phyloP scores from a whole-genome alignment of 1,140 invertebrate species.

The Pygmarrhopalites habei region DNA sequence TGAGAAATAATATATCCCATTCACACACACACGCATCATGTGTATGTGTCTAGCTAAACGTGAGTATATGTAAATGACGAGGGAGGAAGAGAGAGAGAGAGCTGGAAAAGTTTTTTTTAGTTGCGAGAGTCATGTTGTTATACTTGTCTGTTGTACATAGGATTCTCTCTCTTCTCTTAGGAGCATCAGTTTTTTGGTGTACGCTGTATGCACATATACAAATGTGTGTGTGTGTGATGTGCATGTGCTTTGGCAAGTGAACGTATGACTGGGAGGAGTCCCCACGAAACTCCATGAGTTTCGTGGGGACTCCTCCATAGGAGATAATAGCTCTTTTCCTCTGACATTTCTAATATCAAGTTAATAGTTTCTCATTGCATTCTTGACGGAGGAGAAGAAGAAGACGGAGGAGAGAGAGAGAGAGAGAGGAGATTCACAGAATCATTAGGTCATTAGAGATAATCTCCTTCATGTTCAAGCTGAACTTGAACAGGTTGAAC shows the following conservation, averaged over 20 bases:
- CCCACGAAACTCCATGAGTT: no score
- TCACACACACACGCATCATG: no score
- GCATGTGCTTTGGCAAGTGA: conserved; percentile 6
- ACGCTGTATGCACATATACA: neutral
- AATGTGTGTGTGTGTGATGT: neutral
- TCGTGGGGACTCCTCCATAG: no score
- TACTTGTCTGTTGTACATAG: neutral
- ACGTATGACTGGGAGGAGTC: conserved; percentile 30
- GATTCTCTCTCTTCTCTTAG: neutral
- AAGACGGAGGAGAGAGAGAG: conserved; percentile 6
- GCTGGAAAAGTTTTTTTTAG: neutral
- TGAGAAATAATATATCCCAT: no score
- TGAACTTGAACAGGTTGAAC: conserved; percentile 16
- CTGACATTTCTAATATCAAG: conserved; percentile 31
- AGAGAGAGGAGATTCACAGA: conserved; percentile 26
- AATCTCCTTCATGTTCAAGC: conserved; percentile 13
- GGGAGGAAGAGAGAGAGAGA: neutral
- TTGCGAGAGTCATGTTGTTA: neutral
- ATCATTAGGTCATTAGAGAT: conserved; percentile 37
- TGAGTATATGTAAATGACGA: no score
- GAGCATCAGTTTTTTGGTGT: neutral
- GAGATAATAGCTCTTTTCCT: conserved; percentile 37
- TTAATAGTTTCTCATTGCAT: conserved; percentile 37
- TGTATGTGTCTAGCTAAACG: no score
- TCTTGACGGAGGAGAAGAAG: conserved; percentile 11